These are phyloP conservation scores for Sebastes miniatus DNA, from an alignment of 2,797 vertebrate species.

Conservation along the genomic window DNA sequence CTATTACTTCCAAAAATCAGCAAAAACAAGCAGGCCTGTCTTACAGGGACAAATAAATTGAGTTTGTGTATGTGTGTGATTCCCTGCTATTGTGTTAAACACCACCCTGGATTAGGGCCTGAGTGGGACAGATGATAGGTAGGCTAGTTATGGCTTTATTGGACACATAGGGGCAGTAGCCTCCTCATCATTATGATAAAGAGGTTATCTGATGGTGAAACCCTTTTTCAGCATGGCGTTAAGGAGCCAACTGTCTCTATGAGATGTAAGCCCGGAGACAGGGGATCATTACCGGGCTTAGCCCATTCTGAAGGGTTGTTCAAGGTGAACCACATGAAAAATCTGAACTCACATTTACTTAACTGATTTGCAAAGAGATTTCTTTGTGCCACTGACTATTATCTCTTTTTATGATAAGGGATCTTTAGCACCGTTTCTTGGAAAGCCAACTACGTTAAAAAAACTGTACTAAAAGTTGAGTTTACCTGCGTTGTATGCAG, in stretches of 20 bases:
- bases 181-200: conserved; percentile 67
- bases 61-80: not conserved
- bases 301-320: conserved; percentile 14
- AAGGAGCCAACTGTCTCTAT: conserved; percentile 17
- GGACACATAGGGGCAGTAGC: conserved; percentile 72
- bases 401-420: not conserved
- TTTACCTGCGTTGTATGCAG: not conserved
- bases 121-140: conserved; percentile 55
- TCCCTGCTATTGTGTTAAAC: conserved; percentile 67
- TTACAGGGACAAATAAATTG: not conserved
- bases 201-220: conserved; percentile 67
- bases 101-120: conserved; percentile 58
- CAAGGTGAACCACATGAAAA: conserved; percentile 23
- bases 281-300: conserved; percentile 36
- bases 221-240: conserved; percentile 20
- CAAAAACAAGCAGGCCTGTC: not conserved
- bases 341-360: conserved; percentile 8
- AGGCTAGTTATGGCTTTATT: conserved; percentile 58
- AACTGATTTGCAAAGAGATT: not conserved
- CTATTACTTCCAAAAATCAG: not conserved
- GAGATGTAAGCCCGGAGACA: conserved; percentile 18
- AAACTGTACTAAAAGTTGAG: not conserved
- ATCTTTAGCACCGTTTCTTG: conserved; percentile 12
- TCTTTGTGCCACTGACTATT: conserved; percentile 1
- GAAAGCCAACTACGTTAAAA: not conserved